phyloP scores from a whole-genome alignment of 2,113 vertebrate genomes.

The Apeltes quadracus region DNA sequence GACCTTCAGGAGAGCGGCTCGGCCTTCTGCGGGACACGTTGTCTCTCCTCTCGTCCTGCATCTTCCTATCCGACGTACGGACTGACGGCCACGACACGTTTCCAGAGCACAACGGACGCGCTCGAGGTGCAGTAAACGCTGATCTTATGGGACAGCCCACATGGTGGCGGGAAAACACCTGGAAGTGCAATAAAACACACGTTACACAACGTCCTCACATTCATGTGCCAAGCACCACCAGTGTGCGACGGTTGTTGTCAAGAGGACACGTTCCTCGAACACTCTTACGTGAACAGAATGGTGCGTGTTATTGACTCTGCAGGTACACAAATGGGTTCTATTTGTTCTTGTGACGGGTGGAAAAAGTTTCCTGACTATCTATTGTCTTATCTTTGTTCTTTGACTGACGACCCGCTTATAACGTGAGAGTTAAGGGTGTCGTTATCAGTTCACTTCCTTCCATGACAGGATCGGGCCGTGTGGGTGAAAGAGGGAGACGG shows the following conservation, averaged over 20 bases:
- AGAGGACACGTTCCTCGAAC: conserved; percentile 3
- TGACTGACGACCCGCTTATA: background rate
- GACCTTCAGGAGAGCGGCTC: no score
- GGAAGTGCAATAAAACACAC: background rate
- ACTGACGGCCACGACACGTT: no score
- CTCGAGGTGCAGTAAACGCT: background rate
- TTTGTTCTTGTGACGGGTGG: background rate
- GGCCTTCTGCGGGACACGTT: no score
- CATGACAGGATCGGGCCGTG: background rate
- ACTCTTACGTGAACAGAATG: conserved; percentile 2
- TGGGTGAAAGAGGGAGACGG: background rate
- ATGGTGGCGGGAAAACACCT: background rate
- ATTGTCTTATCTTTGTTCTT: no score
- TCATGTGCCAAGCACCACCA: conserved; percentile 30
- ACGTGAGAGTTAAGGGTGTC: background rate
- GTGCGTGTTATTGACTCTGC: background rate
- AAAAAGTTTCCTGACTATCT: background rate
- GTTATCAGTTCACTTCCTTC: background rate
- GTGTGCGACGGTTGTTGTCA: conserved; percentile 1
- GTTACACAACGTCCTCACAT: conserved; percentile 32
- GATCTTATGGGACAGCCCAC: background rate
- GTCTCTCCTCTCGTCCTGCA: no score
- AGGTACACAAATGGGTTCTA: background rate
- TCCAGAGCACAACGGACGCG: background rate
- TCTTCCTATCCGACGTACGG: no score